Percentiles rank a stretch among this genome's conserved stretches.
Conservation (phyloP, 2,888 invertebrate genomes). For the Notodonta dromedarius region DNA sequence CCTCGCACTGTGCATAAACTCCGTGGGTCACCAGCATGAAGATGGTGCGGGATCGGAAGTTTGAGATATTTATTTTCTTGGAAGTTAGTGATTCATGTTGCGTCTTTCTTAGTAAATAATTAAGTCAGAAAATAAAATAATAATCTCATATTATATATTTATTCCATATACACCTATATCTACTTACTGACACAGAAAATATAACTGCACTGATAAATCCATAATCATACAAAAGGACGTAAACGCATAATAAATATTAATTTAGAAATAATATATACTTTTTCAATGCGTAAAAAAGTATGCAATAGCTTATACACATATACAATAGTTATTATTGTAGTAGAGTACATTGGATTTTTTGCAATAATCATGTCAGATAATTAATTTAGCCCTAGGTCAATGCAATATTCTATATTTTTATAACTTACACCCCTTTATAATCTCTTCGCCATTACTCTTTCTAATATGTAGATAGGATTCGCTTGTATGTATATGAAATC, state of each 20-base stretch:
- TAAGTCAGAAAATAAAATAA: slow-evolving; percentile 26
- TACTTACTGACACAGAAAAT: slow-evolving; percentile 75
- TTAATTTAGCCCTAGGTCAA: slow-evolving; percentile 25
- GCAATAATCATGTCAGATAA: slow-evolving; percentile 5
- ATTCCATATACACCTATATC: slow-evolving; percentile 80
- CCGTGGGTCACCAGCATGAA: too few species aligned
- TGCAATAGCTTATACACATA: slow-evolving; percentile 34
- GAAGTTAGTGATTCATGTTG: too few species aligned
- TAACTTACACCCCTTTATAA: slow-evolving; percentile 37
- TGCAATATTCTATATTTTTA: slow-evolving; percentile 21
- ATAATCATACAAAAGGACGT: slow-evolving; percentile 35
- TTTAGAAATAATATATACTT: slow-evolving; percentile 32
- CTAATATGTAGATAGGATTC: not conserved
- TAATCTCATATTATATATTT: slow-evolving; percentile 73
- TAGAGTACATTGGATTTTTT: slow-evolving; percentile 33
- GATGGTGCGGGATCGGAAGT: too few species aligned
- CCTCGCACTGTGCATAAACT: too few species aligned
- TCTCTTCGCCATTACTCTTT: slow-evolving; percentile 7
- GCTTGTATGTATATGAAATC: not conserved
- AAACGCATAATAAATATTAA: slow-evolving; percentile 40
- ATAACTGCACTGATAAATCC: slow-evolving; percentile 42
- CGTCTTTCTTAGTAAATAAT: too few species aligned
- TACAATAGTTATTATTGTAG: slow-evolving; percentile 29
- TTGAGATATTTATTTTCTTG: too few species aligned
- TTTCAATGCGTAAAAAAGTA: slow-evolving; percentile 42